Conservation (phyloP, 2,113 vertebrate species). For the Halichoerus grypus region DNA sequence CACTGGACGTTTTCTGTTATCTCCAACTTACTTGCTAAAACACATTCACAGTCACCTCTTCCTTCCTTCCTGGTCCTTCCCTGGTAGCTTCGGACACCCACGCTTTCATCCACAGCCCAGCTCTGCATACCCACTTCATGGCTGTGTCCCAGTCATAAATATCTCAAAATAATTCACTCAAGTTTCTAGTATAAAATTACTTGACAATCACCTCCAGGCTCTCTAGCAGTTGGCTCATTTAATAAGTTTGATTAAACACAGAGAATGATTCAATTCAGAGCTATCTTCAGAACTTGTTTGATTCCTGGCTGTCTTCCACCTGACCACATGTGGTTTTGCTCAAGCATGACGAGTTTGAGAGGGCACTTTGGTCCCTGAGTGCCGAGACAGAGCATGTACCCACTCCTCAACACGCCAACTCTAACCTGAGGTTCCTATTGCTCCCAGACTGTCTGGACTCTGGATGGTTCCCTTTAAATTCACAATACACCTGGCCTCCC, state of each 20-base stretch:
- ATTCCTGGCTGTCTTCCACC: background rate
- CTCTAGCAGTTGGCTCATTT: background rate
- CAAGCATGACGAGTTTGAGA: background rate
- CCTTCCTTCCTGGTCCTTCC: background rate
- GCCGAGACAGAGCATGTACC: background rate
- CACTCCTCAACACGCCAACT: background rate
- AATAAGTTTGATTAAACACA: background rate
- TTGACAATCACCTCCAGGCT: background rate
- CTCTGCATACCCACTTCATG: background rate
- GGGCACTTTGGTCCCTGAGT: background rate
- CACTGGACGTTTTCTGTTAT: constrained; percentile 1
- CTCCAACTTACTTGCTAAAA: background rate
- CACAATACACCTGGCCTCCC: background rate
- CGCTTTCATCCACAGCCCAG: background rate
- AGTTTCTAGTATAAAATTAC: background rate
- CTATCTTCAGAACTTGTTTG: background rate
- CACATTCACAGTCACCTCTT: background rate
- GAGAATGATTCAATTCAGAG: background rate
- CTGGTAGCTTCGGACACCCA: background rate
- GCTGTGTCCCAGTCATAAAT: background rate
- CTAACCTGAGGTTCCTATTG: background rate
- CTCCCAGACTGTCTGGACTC: background rate
- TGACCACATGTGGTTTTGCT: background rate
- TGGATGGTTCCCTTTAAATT: background rate
- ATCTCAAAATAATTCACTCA: background rate